Percentiles rank a stretch among this genome's conserved stretches.
phyloP scores from a whole-genome alignment of 2,113 vertebrate genomes.

The Dicerorhinus sumatrensis region DNA sequence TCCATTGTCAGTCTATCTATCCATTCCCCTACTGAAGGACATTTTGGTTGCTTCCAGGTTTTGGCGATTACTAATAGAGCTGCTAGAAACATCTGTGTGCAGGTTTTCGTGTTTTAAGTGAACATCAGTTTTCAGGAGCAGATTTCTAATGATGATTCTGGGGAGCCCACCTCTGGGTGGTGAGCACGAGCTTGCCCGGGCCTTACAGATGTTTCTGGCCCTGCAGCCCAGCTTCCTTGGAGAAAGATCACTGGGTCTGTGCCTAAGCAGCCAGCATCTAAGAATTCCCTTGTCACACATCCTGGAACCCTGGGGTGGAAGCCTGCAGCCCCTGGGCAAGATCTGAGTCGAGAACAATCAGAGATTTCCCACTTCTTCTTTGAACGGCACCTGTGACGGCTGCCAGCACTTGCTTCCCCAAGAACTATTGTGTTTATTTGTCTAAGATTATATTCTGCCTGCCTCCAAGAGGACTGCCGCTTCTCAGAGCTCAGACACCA shows the following conservation, averaged over 20 bases:
- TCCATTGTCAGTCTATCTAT: not conserved
- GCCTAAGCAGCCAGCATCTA: rapidly evolving
- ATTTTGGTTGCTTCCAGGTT: not conserved
- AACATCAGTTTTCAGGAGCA: not conserved
- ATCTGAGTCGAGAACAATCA: not conserved
- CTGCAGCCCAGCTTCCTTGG: not conserved
- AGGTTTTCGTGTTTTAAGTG: not conserved
- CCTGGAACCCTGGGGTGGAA: not conserved
- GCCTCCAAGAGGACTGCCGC: not conserved
- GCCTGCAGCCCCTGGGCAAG: slow-evolving; percentile 19
- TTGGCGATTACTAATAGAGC: not conserved
- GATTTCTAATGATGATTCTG: not conserved
- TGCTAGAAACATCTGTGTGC: rapidly evolving
- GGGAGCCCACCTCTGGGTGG: not conserved
- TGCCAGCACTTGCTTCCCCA: not conserved
- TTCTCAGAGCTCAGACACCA: not conserved
- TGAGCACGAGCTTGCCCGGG: not conserved
- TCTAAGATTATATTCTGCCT: slow-evolving; percentile 5
- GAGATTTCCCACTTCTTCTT: not conserved
- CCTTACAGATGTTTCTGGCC: not conserved
- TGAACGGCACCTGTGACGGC: not conserved
- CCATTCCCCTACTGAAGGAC: not conserved
- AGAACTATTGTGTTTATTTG: slow-evolving; percentile 20
- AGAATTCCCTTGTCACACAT: not conserved
- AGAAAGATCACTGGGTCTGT: not conserved